Conservation (phyloP, 2,888 invertebrate species). For the Hypolimnas misippus region DNA sequence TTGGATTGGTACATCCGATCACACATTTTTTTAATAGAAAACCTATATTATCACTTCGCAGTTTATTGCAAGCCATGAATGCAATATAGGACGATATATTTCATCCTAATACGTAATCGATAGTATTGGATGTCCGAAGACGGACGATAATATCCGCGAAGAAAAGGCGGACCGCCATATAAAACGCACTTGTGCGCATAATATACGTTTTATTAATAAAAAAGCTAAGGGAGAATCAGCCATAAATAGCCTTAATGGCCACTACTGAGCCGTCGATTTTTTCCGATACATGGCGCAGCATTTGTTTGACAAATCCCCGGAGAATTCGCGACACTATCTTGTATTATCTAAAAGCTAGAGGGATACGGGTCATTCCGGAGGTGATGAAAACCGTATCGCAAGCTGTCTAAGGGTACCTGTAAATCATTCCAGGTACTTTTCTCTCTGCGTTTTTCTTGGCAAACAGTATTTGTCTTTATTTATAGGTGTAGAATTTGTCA, state of each 20-base stretch:
- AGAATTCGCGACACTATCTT: constrained; percentile 76
- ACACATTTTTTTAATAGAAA: neutral
- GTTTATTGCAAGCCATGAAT: constrained; percentile 27
- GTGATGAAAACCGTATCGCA: constrained; percentile 80
- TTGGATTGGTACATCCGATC: neutral
- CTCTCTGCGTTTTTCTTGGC: constrained; percentile 53
- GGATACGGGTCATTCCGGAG: constrained; percentile 79
- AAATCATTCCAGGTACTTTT: constrained; percentile 80
- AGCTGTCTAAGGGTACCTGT: constrained; percentile 64
- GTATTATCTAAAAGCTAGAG: constrained; percentile 78
- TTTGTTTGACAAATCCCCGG: constrained; percentile 84
- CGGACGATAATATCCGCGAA: constrained; percentile 77
- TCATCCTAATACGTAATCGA: constrained; percentile 59
- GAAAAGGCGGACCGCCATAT: constrained; percentile 70
- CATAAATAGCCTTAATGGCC: constrained; percentile 82
- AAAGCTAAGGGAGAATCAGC: constrained; percentile 78
- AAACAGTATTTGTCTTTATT: constrained; percentile 52
- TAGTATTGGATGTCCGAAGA: constrained; percentile 79
- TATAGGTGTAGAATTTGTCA: constrained; percentile 47
- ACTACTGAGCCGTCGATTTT: constrained; percentile 79
- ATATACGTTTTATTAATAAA: constrained; percentile 85
- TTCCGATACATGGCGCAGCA: constrained; percentile 78
- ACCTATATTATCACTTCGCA: neutral
- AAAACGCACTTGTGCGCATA: constrained; percentile 84
- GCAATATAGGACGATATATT: constrained; percentile 49